Conservation (phyloP, 2,113 vertebrate genomes). For the Chloroceryle aenea region DNA sequence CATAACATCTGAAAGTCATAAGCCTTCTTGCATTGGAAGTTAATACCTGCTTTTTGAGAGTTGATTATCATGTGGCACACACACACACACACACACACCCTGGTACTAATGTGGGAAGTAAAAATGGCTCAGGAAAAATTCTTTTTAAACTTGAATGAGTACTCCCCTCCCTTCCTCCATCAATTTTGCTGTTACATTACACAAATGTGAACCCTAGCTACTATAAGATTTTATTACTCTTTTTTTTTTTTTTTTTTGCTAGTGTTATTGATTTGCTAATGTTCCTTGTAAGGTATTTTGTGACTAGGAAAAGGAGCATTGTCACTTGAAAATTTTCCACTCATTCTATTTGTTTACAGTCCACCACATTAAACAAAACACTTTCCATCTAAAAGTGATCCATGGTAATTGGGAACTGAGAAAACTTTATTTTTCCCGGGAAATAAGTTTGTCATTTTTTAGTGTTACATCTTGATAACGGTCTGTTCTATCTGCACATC, state of each 20-base stretch:
- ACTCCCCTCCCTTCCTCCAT: background rate
- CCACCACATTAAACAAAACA: background rate
- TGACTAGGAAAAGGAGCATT: background rate
- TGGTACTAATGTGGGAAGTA: background rate
- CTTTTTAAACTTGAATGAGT: background rate
- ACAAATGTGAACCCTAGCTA: background rate
- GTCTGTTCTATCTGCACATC: background rate
- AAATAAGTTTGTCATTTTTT: background rate
- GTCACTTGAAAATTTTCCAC: background rate
- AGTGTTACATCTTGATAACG: background rate
- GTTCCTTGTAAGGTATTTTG: background rate
- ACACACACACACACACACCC: too few relatives aligned
- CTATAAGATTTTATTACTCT: too few relatives aligned
- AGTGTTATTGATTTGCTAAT: background rate
- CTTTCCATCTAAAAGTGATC: background rate
- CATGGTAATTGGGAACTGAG: background rate
- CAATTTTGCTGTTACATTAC: background rate
- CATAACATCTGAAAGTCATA: background rate
- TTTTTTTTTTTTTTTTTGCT: background rate
- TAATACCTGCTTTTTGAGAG: background rate
- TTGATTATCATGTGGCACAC: background rate
- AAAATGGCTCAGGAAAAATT: background rate
- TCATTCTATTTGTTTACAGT: background rate
- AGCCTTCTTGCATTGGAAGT: background rate
- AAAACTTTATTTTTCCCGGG: background rate